Evolutionary conservation across 1,140 invertebrate species (phyloP), one percentile per base, ranked within the genome.

Genomic region (Steinernema khuongi): DNA sequence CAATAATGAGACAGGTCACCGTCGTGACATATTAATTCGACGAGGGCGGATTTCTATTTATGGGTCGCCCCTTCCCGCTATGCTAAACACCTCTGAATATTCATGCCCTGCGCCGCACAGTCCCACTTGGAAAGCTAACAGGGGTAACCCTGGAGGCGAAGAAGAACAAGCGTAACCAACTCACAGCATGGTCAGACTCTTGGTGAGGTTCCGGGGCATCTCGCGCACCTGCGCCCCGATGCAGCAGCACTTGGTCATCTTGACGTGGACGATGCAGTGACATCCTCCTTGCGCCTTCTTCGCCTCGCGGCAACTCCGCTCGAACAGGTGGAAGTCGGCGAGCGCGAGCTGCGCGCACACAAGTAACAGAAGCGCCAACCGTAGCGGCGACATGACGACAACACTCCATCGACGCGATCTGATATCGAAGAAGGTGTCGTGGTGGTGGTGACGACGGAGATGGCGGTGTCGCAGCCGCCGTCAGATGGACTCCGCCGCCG

Each of bases 371-470:
- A 60, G 50, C 50, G 50, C 50, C 50, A 60, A 60, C 50, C 50
- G 50, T 60, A 60, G 50, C 50, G 50, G 50, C 50, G 50, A 60
- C 50, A 60, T 60, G 50, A 60, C 50, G 50, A 60, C 50, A 60
- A 60, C 50, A 60, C 50, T 60, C 50, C 50, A 60, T 60, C 50
- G 50, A 60, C 50, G 11, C 50, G 50, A 60, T 60, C 50, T 60
- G 50, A 41, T 41, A 41, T 41, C 36, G 36, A n/a, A n/a, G n/a
- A n/a, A n/a, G n/a, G n/a, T n/a, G n/a, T n/a, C n/a, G n/a, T n/a
- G n/a, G n/a, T n/a, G n/a, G n/a, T n/a, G n/a, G n/a, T n/a, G n/a
- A n/a, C n/a, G n/a, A n/a, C n/a, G n/a, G n/a, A n/a, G n/a, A n/a
- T n/a, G n/a, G n/a, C n/a, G n/a, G n/a, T n/a, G n/a, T n/a, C n/a